Base-by-base conservation (phyloP, 2,888 invertebrate genomes). In the Augiades crinisus region DNA sequence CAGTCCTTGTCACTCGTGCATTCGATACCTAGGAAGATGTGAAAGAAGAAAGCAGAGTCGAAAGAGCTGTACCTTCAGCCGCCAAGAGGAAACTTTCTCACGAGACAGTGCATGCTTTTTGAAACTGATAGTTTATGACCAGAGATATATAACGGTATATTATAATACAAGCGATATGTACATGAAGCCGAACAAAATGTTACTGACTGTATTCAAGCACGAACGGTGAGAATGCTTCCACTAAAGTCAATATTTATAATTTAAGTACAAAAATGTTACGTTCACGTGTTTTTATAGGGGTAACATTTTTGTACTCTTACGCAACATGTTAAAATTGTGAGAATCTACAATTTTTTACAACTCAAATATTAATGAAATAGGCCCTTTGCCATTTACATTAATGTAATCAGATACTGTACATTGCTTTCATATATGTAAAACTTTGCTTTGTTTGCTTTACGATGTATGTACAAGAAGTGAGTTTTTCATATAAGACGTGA, bases 1-100 rank as follows among this genome's bases (percentile, higher is more conserved):
- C 97, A 98, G 91, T 96, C 96, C 91, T 93, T 92, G 92, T 97
- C 96, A 89, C 94, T 94, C 91, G 94, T 94, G 91, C 97, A 97
- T 93, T 96, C 95, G 91, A 93, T 93, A 91, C 94, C 95, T 93
- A 91, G 81, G 90, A 91, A 89, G 88, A 88, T 82, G 81, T 85
- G 88, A 89, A 90, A 90, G 89, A 89, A 90, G 90, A 89, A 90
- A 89, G 89, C 90, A 89, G 77, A 89, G 90, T 91, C 91, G 91
- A 90, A 91, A 93, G 93, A 94, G 93, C 93, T 91, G 92, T 91
- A 92, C 92, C 93, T 93, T 94, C 94, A 95, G 95, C 95, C 94
- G 95, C 94, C 95, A 95, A 95, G 94, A 89, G 95, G 94, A 94
- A 93, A 92, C 90, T 93, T 92, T 93, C 94, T 94, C 94, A 93